Base-by-base conservation (phyloP, 2,113 vertebrate genomes). In the Mastomys natalensis region DNA sequence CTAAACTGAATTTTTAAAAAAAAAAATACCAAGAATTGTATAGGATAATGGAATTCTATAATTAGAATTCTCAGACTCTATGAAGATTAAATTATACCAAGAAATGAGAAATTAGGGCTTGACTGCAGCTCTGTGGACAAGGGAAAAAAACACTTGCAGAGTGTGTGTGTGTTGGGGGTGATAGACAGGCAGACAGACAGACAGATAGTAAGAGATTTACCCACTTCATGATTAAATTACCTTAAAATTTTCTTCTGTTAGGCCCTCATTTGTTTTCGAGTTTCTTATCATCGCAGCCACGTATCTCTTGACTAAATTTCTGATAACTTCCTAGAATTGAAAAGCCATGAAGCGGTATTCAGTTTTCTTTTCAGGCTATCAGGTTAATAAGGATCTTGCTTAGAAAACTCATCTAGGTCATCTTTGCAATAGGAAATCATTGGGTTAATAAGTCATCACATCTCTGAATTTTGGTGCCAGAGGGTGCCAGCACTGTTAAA, bases 241-340 rank as follows among this genome's bases (percentile, higher is more conserved):
- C 99, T 99, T 99, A 90, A 99, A 99, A 95, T 99, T 99, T 97
- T 99, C 99, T 98, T 99, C 99, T 1, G 99, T 99, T 97, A 99
- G 98, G 3, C 99, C 99, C 97, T 99, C 99, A 0, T 99, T 99
- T 45, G 99, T 99, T 99, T 99, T 99, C 89, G 99, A 99, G 96
- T 99, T 99, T 97, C 99, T 99, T 96, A 99, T 99, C 99, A 99
- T 99, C 94, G 99, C 99, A 62, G 99, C 99, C 21, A 99, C 99
- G 0, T 99, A 99, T 90, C 99, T 98, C 98, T 99, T 99, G 97
- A 99, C 99, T 98, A 99, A 99, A 98, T 97, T 99, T 76, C 99
- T 98, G 97, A 99, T 99, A 97, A 99, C 99, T 98, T 99, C 99
- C 99, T 99, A 98, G 66, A 98, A 98, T 22, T 94, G 43, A 92